Evolutionary conservation across 1,140 invertebrate species (phyloP).

Genomic region (Tetramorium alpestre): DNA sequence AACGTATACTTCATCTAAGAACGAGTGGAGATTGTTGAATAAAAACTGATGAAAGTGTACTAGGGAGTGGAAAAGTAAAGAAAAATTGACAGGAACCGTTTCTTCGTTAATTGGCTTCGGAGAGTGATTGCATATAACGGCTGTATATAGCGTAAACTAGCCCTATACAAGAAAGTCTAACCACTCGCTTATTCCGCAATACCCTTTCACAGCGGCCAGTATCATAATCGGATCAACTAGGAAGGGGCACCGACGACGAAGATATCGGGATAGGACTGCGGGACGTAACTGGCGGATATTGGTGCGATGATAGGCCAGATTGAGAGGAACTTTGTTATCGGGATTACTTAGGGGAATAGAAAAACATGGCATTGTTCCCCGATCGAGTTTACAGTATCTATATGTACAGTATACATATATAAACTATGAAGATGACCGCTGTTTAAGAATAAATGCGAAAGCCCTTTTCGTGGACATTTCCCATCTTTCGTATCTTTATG

Average conservation of each 20-base stretch:
- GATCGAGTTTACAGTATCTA: conserved; percentile 60
- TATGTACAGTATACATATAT: background rate
- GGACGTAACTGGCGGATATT: conserved; percentile 68
- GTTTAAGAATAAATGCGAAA: conserved; percentile 24
- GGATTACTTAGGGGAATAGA: conserved; percentile 67
- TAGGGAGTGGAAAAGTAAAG: background rate
- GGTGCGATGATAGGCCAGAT: conserved; percentile 77
- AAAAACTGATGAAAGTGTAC: background rate
- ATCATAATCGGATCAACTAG: conserved; percentile 76
- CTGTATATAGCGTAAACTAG: background rate
- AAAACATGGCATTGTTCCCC: conserved; percentile 66
- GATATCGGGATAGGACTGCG: conserved; percentile 62
- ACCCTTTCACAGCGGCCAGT: conserved; percentile 71
- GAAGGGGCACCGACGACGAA: conserved; percentile 63
- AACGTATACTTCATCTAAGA: background rate
- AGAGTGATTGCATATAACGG: conserved; percentile 8
- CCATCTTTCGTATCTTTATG: conserved; percentile 4
- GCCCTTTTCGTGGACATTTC: background rate
- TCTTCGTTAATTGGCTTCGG: conserved; percentile 1
- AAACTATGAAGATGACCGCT: conserved; percentile 3
- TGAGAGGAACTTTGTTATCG: conserved; percentile 77
- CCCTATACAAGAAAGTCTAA: conserved; percentile 31
- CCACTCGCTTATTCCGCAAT: conserved; percentile 51
- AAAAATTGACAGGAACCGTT: background rate
- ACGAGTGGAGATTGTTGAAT: background rate